Conservation (phyloP, 2,113 vertebrate genomes). For the Lasiurus borealis region DNA sequence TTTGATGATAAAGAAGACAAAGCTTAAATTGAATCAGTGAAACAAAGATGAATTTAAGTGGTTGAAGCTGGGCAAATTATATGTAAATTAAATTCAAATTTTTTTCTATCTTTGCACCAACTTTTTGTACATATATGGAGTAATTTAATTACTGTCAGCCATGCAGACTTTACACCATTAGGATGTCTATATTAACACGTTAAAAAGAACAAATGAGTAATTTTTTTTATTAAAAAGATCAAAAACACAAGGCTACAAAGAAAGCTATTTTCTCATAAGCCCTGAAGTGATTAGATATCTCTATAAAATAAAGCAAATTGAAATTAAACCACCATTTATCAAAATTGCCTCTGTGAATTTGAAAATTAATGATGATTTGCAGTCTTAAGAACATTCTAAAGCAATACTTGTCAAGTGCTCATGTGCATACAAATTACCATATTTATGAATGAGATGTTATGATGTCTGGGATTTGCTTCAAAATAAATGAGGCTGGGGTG, state of each 20-base stretch:
- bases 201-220: neutral
- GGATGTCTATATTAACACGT: neutral
- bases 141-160: slow-evolving; percentile 16
- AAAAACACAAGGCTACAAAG: slow-evolving; percentile 10
- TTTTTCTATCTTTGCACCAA: neutral
- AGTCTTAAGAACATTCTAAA: neutral
- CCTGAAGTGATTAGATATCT: slow-evolving; percentile 42
- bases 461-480: neutral
- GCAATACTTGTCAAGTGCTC: neutral
- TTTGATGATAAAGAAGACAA: slow-evolving; percentile 43
- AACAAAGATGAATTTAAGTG: slow-evolving; percentile 3
- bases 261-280: slow-evolving; percentile 6
- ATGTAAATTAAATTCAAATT: neutral
- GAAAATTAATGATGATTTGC: slow-evolving; percentile 25
- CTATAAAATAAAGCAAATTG: slow-evolving; percentile 55
- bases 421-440: neutral
- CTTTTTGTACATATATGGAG: neutral
- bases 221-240: slow-evolving; percentile 39
- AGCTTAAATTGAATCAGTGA: neutral
- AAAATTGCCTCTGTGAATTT: slow-evolving; percentile 42
- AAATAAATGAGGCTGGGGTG: neutral
- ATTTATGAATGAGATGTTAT: slow-evolving; percentile 29
- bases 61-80: neutral
- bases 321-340: slow-evolving; percentile 54
- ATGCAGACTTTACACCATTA: neutral